Conservation (phyloP, 2,113 vertebrate species). For the Xiphias gladius region DNA sequence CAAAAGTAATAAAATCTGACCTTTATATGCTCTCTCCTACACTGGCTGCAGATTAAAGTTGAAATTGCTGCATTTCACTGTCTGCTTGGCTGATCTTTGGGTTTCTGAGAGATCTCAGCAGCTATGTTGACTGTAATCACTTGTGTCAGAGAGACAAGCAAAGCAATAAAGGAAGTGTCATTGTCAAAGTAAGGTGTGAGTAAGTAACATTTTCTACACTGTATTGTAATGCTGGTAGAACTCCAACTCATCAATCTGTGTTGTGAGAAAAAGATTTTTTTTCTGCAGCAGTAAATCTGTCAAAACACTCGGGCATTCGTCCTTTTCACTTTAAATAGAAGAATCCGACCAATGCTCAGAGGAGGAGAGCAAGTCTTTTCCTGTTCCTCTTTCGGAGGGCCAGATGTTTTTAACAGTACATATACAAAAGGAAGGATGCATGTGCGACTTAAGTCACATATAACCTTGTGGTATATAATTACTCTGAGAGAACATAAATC, state of each 20-base stretch:
- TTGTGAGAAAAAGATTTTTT: not conserved
- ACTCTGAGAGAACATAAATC: no score
- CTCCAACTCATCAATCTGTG: not conserved
- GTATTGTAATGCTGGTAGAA: not conserved
- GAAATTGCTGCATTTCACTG: constrained; percentile 2
- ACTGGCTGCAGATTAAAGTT: constrained; percentile 3
- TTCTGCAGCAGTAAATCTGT: not conserved
- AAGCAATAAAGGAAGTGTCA: not conserved
- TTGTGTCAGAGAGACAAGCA: constrained; percentile 1
- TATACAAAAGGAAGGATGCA: no score
- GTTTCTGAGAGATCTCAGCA: not conserved
- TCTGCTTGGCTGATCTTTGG: constrained; percentile 12
- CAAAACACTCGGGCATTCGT: not conserved
- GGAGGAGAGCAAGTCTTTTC: not conserved
- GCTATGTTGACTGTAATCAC: constrained; percentile 9
- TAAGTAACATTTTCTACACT: not conserved
- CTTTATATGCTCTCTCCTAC: not conserved
- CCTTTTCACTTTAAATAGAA: not conserved
- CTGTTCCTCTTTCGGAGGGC: not conserved
- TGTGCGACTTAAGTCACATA: no score
- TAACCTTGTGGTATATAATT: no score
- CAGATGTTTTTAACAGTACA: not conserved
- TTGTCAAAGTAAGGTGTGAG: not conserved
- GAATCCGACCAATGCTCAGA: not conserved
- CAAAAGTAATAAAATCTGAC: constrained; percentile 21